Base-by-base conservation (phyloP, 2,797 vertebrate species). In the Microctenopoma steveboyesi region DNA sequence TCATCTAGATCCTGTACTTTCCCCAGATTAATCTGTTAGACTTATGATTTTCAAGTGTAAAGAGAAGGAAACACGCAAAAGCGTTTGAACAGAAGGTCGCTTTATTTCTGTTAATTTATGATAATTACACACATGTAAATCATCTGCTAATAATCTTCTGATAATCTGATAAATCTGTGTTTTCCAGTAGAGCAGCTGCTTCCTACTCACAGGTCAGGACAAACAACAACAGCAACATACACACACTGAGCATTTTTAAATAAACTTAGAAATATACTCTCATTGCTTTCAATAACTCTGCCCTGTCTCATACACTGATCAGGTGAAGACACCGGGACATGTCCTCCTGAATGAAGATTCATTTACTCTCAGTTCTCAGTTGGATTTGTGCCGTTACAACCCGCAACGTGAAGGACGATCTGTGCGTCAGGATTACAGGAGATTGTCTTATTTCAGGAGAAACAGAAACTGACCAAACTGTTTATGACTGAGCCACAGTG, bases 401-500 rank as follows among this genome's bases (percentile, higher is more conserved):
- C 57, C 55, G 49, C 39, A 74, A 78, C 64, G 27, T 25, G 40
- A 65, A 43, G 8, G 8, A 48, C 40, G 65, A 51, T 57, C 13
- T 15, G 37, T 35, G 42, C 43, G 14, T 74, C 0, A 48, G 48
- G 61, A 70, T 16, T 64, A 56, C 9, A 9, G 45, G 49, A 61
- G 25, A 67, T 49, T 27, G 62, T 71, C 47, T 62, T 67, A 64
- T 27, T n/a, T n/a, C n/a, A n/a, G n/a, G n/a, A n/a, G n/a, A n/a
- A n/a, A n/a, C n/a, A n/a, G n/a, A n/a, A n/a, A n/a, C n/a, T n/a
- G n/a, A n/a, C n/a, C n/a, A n/a, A n/a, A n/a, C n/a, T n/a, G n/a
- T 66, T 67, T 70, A 92, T 0, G 85, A 90, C 43, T 88, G 83
- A 59, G 69, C 56, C 27, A 84, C 77, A 1, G 85, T 81, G 7